phyloP scores from a whole-genome alignment of 2,113 vertebrate genomes.

The Megaptera novaeangliae region DNA sequence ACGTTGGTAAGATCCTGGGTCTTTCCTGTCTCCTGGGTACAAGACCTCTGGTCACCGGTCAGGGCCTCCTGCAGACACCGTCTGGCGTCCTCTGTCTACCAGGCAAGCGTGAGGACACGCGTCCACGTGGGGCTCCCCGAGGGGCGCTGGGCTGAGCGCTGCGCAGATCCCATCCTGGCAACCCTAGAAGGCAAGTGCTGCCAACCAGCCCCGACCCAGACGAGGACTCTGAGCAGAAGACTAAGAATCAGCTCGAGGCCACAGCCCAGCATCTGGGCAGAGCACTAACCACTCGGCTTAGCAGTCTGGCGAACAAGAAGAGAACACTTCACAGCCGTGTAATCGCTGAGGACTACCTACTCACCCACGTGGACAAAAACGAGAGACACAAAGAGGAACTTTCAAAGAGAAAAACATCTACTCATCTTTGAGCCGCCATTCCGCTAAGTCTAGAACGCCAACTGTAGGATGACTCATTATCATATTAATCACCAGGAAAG shows the following conservation, averaged over 20 bases:
- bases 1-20: too few relatives aligned
- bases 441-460: too few relatives aligned
- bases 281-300: fast-evolving
- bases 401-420: not conserved
- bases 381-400: not conserved
- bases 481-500: not conserved
- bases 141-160: not conserved
- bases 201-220: not conserved
- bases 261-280: not conserved
- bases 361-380: not conserved
- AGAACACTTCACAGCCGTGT: fast-evolving
- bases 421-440: not conserved
- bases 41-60: not conserved
- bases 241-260: not conserved
- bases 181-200: not conserved
- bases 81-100: fast-evolving
- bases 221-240: not conserved
- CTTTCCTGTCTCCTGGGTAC: not conserved
- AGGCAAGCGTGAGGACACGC: fast-evolving
- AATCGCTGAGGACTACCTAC: not conserved
- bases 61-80: not conserved
- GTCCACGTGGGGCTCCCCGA: too few relatives aligned
- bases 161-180: not conserved
- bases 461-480: fast-evolving
- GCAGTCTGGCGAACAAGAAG: not conserved